These are phyloP conservation scores for Threskiornis aethiopicus DNA, from an alignment of 2,797 vertebrate species.

Conservation along the genomic window DNA sequence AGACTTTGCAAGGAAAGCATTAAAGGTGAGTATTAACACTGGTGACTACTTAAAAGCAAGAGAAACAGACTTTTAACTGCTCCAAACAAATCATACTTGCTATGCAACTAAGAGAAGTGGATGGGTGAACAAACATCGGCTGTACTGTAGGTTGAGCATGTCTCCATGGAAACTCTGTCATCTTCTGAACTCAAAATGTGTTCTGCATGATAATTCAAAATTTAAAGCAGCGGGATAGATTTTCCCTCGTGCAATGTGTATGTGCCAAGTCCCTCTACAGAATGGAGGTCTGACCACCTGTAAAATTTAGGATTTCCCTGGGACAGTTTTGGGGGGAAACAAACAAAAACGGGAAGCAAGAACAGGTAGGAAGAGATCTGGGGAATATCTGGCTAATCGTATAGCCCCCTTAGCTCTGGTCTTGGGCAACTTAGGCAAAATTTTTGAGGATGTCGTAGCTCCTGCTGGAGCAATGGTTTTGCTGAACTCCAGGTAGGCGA, in stretches of 20 bases:
- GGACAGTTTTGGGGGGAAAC: background rate
- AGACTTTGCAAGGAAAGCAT: background rate
- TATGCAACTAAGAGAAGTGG: background rate
- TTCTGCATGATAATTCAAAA: background rate
- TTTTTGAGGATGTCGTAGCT: background rate
- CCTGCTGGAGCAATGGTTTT: background rate
- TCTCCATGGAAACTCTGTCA: conserved; percentile 58
- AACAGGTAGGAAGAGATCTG: background rate
- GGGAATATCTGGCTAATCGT: background rate
- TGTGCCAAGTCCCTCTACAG: background rate
- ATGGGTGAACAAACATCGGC: conserved; percentile 27
- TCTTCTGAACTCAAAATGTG: background rate
- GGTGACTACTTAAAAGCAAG: background rate
- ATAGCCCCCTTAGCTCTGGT: background rate
- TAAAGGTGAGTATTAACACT: background rate
- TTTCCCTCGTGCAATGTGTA: background rate
- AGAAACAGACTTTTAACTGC: background rate
- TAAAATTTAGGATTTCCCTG: background rate
- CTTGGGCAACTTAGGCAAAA: background rate
- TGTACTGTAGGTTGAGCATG: background rate
- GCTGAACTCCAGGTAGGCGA: background rate
- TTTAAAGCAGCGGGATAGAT: background rate
- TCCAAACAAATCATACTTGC: background rate
- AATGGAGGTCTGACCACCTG: background rate
- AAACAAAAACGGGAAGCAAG: background rate